A percentile compares a stretch with the other conserved stretches of the same genome.
Conservation (phyloP, 92 coral and sea anemone species). For the Epizoanthus ramosus region DNA sequence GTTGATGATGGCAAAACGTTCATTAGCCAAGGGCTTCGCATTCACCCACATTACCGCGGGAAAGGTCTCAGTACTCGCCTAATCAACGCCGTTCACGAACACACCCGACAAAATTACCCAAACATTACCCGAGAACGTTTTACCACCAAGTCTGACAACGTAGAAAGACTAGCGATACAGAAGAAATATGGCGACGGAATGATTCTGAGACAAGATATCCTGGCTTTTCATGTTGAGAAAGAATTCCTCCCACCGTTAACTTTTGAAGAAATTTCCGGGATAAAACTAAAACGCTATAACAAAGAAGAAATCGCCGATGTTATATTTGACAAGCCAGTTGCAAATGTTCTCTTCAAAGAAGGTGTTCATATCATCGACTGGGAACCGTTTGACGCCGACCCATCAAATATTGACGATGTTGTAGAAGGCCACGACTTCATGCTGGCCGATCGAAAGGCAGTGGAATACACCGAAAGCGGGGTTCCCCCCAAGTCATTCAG, state of each 20-base stretch:
- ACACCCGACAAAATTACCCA: constrained; percentile 72
- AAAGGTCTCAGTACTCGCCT: constrained; percentile 84
- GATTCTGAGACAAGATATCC: constrained; percentile 81
- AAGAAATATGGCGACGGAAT: constrained; percentile 85
- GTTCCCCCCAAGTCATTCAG: constrained; percentile 82
- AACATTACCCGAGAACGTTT: constrained; percentile 85
- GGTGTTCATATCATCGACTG: constrained; percentile 85
- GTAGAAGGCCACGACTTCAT: constrained; percentile 73
- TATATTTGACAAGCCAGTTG: constrained; percentile 66
- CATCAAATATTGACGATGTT: constrained; percentile 75
- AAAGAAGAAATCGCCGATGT: constrained; percentile 55
- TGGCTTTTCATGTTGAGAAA: constrained; percentile 79
- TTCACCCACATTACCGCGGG: constrained; percentile 89
- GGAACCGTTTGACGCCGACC: constrained; percentile 92
- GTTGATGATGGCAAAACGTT: constrained; percentile 86
- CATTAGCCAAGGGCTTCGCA: constrained; percentile 91
- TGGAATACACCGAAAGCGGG: constrained; percentile 50
- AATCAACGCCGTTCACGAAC: constrained; percentile 76
- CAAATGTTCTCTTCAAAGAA: constrained; percentile 76
- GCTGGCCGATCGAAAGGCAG: constrained; percentile 83
- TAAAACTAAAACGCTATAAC: constrained; percentile 64
- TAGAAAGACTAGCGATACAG: constrained; percentile 91
- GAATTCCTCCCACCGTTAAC: constrained; percentile 41
- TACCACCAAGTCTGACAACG: constrained; percentile 94
- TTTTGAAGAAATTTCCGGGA: constrained; percentile 37